phyloP scores from a whole-genome alignment of 2,113 vertebrate genomes.

The Tauraco erythrolophus region DNA sequence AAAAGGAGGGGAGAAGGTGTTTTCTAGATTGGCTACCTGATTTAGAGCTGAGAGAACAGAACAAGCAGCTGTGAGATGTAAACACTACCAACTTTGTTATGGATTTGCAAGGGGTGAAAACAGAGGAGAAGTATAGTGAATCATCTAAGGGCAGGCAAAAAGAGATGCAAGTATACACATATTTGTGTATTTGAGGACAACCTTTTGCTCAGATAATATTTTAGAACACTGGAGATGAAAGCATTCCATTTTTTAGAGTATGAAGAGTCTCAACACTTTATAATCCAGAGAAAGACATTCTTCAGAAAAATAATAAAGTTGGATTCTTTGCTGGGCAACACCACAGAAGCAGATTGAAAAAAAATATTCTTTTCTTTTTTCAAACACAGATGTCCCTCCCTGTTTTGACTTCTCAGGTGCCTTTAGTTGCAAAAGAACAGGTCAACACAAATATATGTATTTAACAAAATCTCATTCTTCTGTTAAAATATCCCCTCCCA shows the following conservation, averaged over 20 bases:
- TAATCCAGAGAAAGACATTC: not conserved
- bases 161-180: not conserved
- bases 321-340: not conserved
- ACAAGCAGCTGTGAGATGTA: not conserved
- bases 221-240: not conserved
- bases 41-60: not conserved
- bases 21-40: not conserved
- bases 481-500: not conserved
- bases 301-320: not conserved
- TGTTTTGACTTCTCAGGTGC: not conserved
- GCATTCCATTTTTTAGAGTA: not conserved
- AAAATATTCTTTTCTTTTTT: not conserved
- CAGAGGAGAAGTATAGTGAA: not conserved
- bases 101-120: not conserved
- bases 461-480: not conserved
- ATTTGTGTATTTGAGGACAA: not conserved
- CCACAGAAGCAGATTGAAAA: fast-evolving
- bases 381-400: not conserved
- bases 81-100: not conserved
- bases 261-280: not conserved
- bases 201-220: not conserved
- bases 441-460: not conserved
- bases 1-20: not conserved
- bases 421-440: not conserved
- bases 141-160: not conserved